A percentile compares a stretch with the other conserved stretches of the same genome.
phyloP scores from a whole-genome alignment of 2,888 invertebrate genomes.

The Chrysolina oricalcia region DNA sequence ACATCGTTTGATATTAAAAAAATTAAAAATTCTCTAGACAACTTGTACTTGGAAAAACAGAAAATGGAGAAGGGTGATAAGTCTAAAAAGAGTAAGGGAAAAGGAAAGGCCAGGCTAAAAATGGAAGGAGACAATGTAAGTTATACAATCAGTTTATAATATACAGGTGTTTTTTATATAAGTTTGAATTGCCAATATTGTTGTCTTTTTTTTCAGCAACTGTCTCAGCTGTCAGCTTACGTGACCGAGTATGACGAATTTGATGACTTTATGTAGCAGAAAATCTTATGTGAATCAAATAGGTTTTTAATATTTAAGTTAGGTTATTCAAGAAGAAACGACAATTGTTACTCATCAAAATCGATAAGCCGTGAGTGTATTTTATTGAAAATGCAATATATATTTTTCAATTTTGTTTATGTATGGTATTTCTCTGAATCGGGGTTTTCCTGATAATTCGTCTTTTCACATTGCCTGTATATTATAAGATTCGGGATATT shows the following conservation, averaged over 20 bases:
- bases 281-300: conserved; percentile 34
- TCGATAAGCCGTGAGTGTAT: neutral
- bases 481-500: neutral
- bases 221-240: conserved; percentile 76
- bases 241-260: conserved; percentile 75
- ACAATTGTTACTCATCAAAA: conserved; percentile 24
- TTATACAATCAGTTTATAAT: conserved; percentile 22
- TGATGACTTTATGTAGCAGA: conserved; percentile 86
- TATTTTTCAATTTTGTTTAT: conserved; percentile 4
- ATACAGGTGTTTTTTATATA: no score
- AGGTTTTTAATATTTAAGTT: neutral
- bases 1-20: conserved; percentile 86
- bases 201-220: conserved; percentile 73
- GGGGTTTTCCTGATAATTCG: neutral
- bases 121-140: conserved; percentile 85
- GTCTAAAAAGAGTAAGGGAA: conserved; percentile 83
- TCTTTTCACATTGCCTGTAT: neutral
- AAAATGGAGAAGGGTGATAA: conserved; percentile 90
- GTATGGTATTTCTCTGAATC: conserved; percentile 1
- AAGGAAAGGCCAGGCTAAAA: conserved; percentile 87
- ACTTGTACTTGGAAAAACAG: conserved; percentile 89
- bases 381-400: conserved; percentile 17
- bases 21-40: conserved; percentile 88
- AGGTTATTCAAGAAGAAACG: neutral
- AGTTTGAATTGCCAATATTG: conserved; percentile 6